Conservation (phyloP, 2,797 vertebrate genomes). For the Borostomias antarcticus region DNA sequence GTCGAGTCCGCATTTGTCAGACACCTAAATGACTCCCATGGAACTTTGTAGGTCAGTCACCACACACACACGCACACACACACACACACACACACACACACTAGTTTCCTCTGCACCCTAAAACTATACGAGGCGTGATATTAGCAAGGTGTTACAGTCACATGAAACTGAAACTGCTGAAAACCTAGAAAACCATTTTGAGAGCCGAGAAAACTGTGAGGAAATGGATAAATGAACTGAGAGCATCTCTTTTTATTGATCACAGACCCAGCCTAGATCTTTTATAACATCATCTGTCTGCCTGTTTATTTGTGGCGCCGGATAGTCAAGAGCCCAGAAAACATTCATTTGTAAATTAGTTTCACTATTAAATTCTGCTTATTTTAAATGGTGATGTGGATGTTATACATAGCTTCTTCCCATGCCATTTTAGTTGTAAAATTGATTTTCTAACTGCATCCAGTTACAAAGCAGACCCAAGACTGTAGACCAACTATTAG, state of each 20-base stretch:
- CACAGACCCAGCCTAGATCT: not conserved
- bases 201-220: not conserved
- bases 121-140: not conserved
- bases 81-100: constrained; percentile 12
- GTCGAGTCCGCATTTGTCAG: not conserved
- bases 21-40: not conserved
- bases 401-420: too few species aligned
- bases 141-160: not conserved
- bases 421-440: too few species aligned
- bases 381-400: too few species aligned
- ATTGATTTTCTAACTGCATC: too few species aligned
- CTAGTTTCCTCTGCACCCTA: not conserved
- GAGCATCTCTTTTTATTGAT: not conserved
- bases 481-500: too few species aligned
- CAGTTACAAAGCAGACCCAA: too few species aligned
- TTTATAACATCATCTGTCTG: constrained; percentile 2
- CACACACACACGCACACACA: not conserved
- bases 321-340: not conserved
- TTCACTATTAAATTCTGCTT: not conserved
- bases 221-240: not conserved
- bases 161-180: not conserved
- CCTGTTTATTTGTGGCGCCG: not conserved
- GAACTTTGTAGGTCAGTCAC: not conserved
- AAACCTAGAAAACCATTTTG: not conserved
- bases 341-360: not conserved